Base-by-base conservation (phyloP, 2,113 vertebrate genomes). In the Columba livia region DNA sequence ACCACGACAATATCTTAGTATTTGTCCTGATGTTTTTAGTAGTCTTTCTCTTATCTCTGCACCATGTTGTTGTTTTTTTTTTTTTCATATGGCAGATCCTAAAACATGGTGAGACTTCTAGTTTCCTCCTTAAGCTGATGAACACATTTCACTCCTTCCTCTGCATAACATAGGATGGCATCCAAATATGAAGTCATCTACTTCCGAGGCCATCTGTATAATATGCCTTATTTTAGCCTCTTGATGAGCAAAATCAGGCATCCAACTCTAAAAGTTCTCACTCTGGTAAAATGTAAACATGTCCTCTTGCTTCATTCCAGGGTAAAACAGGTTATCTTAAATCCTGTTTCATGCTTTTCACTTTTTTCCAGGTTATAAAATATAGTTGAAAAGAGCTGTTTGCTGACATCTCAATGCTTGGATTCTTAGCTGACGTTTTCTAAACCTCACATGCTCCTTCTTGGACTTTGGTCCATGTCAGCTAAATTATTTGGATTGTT, bases 181-280 rank as follows among this genome's bases (percentile, higher is more conserved):
- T 94, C 94, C 94, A 95, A 93, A 67, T 58, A 93, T 90, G 85
- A 96, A 64, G 60, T 94, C 90, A 94, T 71, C 74, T 54, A 0
- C 57, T 92, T 84, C 88, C 69, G 89, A 74, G 47, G 70, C 77
- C 54, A 62, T 92, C 83, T 95, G 86, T 57, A 94, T 69, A 50
- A 23, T 31, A 12, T 36, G 66, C 57, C 80, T 93, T 89, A 72
- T 81, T 92, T 93, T 75, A 92, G 73, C 34, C 61, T 86, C 90
- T 90, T 88, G 42, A 44, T 71, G 25, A 67, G 65, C 79, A 70
- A 53, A 60, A 89, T 73, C 80, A 67, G 88, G 71, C 26, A 80
- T 60, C 51, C 73, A 81, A 4, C 38, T 56, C 47, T 23, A n/a
- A 48, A 84, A 93, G 61, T 95, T 93, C 64, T 87, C 74, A 53